phyloP scores from a whole-genome alignment of 2,797 vertebrate species.

The Sebastes cheni region DNA sequence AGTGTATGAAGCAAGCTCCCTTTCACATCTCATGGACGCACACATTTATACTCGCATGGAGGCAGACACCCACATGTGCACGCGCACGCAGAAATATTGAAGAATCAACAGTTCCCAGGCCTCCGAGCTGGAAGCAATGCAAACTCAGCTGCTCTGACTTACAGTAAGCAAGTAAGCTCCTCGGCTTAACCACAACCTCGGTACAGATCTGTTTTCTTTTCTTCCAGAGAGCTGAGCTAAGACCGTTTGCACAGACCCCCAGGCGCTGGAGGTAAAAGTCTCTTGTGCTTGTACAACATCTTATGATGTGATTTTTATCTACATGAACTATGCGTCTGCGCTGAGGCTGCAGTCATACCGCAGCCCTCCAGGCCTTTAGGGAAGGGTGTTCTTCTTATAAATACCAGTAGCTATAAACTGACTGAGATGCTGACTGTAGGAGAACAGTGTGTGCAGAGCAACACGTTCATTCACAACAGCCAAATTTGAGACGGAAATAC shows the following conservation, averaged over 20 bases:
- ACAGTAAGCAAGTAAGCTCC: slow-evolving; percentile 59
- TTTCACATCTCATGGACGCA: not conserved
- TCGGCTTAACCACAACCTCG: slow-evolving; percentile 55
- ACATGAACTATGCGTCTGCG: not conserved
- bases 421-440: not conserved
- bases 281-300: not conserved
- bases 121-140: slow-evolving; percentile 57
- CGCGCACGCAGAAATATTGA: slow-evolving; percentile 37
- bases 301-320: slow-evolving; percentile 26
- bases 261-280: slow-evolving; percentile 5
- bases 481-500: not conserved
- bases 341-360: not conserved
- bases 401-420: not conserved
- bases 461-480: not conserved
- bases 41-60: not conserved
- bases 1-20: slow-evolving; percentile 26
- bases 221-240: slow-evolving; percentile 32
- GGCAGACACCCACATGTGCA: not conserved
- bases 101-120: slow-evolving; percentile 67
- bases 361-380: not conserved
- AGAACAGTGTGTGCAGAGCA: not conserved
- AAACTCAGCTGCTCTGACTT: slow-evolving; percentile 69
- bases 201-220: slow-evolving; percentile 52
- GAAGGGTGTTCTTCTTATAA: not conserved
- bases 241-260: slow-evolving; percentile 18